Percentiles rank a stretch among this genome's conserved stretches.
These are phyloP conservation scores for Lymantria monacha DNA, from an alignment of 2,888 invertebrate species.

Conservation along the genomic window DNA sequence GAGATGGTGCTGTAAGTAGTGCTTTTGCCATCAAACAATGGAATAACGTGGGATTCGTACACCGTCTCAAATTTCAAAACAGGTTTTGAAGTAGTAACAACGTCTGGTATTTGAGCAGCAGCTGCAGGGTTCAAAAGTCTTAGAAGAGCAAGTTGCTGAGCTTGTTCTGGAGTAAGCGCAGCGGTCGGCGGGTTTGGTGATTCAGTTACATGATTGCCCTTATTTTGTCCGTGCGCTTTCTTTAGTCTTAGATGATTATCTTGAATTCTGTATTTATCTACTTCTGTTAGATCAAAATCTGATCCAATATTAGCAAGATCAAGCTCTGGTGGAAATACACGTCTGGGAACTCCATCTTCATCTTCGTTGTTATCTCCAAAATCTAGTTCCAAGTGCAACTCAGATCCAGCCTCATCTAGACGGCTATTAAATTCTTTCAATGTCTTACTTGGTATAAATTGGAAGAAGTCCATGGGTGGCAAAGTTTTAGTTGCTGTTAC, in stretches of 20 bases:
- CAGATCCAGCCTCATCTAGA: slow-evolving; percentile 94
- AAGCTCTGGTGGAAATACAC: slow-evolving; percentile 84
- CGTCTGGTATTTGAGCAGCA: slow-evolving; percentile 85
- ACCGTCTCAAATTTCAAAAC: slow-evolving; percentile 89
- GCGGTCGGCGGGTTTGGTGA: slow-evolving; percentile 72
- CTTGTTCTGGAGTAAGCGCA: slow-evolving; percentile 85
- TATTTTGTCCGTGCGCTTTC: slow-evolving; percentile 73
- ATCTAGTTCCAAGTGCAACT: slow-evolving; percentile 92
- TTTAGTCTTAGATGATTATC: slow-evolving; percentile 79
- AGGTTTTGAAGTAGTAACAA: slow-evolving; percentile 90
- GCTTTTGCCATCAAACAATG: slow-evolving; percentile 88
- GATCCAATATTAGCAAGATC: slow-evolving; percentile 88
- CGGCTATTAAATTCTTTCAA: slow-evolving; percentile 94
- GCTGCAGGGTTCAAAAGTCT: slow-evolving; percentile 87
- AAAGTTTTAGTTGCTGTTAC: slow-evolving; percentile 95
- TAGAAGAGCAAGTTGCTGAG: slow-evolving; percentile 88
- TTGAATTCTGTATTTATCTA: slow-evolving; percentile 83
- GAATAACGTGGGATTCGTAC: slow-evolving; percentile 91
- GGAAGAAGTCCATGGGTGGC: slow-evolving; percentile 93
- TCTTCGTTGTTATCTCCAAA: slow-evolving; percentile 91
- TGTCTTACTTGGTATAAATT: slow-evolving; percentile 92
- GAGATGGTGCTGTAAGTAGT: slow-evolving; percentile 91
- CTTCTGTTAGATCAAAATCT: slow-evolving; percentile 86
- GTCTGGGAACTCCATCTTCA: slow-evolving; percentile 70
- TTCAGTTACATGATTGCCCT: slow-evolving; percentile 77